Base-by-base conservation (phyloP, 2,797 vertebrate species). In the Hypotaenidia okinawae region DNA sequence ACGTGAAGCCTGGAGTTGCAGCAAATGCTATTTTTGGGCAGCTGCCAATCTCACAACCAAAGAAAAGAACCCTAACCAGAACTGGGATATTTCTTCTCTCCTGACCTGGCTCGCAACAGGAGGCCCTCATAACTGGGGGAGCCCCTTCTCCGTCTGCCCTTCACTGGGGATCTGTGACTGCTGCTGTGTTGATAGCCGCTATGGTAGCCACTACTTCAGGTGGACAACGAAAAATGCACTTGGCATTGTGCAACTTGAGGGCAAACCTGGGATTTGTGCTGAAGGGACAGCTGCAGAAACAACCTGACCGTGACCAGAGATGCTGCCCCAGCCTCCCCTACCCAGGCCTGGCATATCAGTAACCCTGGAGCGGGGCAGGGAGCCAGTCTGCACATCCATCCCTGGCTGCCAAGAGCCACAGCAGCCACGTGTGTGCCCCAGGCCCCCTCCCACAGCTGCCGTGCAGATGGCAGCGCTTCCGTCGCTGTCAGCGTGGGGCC, bases 281-380 rank as follows among this genome's bases (percentile, higher is more conserved):
- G 30, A 28, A 67, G 83, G 45, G 52, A 33, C 4, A 90, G 66
- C 28, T 78, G 35, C n/a, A 72, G 61, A 43, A 78, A 33, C 8
- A 41, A n/a, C 24, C 28, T 27, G 39, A 28, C 35, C 0, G 3
- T 1, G 30, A 41, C 14, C 10, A 5, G 74, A 76, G 54, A 11
- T 33, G 73, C 73, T 72, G 63, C 16, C 32, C 47, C 39, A 47
- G 18, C 11, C 9, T 11, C 11, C 28, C 24, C 7, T 45, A 11
- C 3, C 11, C 23, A 49, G 2, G 2, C 0, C 0, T 16, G 37
- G n/a, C 55, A 43, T 47, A 32, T 5, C 0, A 0, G 4, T 7
- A 35, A 12, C 11, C 39, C 10, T 35, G 35, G 10, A 18, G 11
- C 33, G 27, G 61, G 28, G 47, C 63, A 59, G 30, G 69, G n/a